Conservation (phyloP, 64 coral and sea anemone species). For the Stylophora pistillata region DNA sequence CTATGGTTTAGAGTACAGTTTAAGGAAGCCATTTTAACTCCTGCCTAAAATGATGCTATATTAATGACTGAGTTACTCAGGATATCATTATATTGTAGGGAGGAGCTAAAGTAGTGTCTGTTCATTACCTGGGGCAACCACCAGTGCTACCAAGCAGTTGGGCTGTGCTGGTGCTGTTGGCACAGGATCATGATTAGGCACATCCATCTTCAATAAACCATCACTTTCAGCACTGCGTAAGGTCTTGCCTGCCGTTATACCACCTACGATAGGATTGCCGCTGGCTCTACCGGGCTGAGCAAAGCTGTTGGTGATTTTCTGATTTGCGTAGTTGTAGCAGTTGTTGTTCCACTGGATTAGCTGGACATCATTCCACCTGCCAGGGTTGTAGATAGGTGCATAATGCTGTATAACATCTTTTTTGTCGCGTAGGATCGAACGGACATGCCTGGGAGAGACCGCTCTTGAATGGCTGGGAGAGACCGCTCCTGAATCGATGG, state of each 20-base stretch:
- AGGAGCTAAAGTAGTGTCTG: background rate
- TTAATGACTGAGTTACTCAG: background rate
- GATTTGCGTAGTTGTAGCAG: constrained; percentile 58
- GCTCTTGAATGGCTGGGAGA: too few species aligned
- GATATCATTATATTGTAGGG: background rate
- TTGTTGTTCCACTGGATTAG: constrained; percentile 7
- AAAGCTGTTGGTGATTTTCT: constrained; percentile 61
- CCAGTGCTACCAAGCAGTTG: constrained; percentile 19
- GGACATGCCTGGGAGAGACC: too few species aligned
- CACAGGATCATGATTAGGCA: background rate
- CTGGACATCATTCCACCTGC: background rate
- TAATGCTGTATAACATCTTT: constrained; percentile 25
- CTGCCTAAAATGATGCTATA: background rate
- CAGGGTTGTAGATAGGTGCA: constrained; percentile 27
- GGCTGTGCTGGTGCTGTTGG: constrained; percentile 38
- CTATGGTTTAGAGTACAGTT: too few species aligned
- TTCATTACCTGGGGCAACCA: background rate
- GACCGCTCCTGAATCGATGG: too few species aligned
- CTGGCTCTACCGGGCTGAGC: constrained; percentile 44
- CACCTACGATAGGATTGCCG: background rate
- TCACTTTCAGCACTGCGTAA: background rate
- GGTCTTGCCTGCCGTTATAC: background rate
- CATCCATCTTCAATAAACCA: constrained; percentile 38
- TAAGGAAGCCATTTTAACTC: too few species aligned
- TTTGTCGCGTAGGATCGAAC: too few species aligned